Evolutionary conservation across 2,888 invertebrate species (phyloP), one percentile per base, ranked within the genome.

Genomic region (Gasteruption jaculator): DNA sequence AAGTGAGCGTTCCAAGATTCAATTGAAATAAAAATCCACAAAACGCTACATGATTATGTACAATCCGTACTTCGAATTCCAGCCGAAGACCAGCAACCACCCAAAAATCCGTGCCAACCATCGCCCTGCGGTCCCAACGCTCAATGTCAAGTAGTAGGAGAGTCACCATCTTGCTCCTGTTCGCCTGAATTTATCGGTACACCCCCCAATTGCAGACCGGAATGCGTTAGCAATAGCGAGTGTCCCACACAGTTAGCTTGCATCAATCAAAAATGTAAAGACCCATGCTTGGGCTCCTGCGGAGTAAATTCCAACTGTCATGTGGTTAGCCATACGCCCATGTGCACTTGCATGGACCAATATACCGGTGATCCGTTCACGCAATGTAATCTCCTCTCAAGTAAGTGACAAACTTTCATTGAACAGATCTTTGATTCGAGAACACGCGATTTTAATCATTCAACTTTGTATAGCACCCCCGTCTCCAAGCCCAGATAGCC

Each of bases 91-190:
- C 72, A 74, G 49, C 63, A 68, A 27, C 70, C 73, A 56, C 53
- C 74, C 71, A 67, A 74, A n/a, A 79, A 86, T 60, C 83, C 85
- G 10, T 88, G 88, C 60, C 71, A 74, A 40, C 85, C 86, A 40
- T 83, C 85, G 30, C 88, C 87, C 2, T 89, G 89, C 66, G 89
- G 88, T 12, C 79, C 85, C 2, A 82, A 85, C 63, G 77, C 87
- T 1, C 76, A 84, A 59, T 89, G 88, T 58, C 80, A 79, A 61
- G 76, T 81, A 48, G 71, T 76, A 8, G 80, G 80, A 32, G 82
- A 80, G 26, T 74, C 80, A 22, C 85, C 86, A 0, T 81, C 85
- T 2, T 90, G 90, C 62, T 83, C 86, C 8, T 90, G 90, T 58
- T 71, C 82, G 19, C 73, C 76, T 36, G 80, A 79, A 48, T 85